Conservation (phyloP, 1,140 invertebrate genomes). For the Diuraphis noxia region DNA sequence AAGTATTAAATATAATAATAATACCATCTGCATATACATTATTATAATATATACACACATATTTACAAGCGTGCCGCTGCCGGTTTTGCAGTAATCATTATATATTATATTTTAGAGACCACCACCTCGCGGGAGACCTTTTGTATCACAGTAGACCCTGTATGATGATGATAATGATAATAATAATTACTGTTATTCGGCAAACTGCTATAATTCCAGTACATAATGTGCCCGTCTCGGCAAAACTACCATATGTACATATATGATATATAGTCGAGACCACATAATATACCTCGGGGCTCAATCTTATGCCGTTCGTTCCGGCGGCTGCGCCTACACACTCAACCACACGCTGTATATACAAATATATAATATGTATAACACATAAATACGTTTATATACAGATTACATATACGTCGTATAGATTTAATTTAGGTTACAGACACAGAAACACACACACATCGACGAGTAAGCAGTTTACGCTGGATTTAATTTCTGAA, state of each 20-base stretch:
- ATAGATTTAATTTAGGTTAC: not conserved
- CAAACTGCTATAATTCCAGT: not conserved
- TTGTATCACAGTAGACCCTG: not conserved
- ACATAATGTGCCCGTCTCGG: not conserved
- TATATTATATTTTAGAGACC: not conserved
- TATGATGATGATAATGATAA: not conserved
- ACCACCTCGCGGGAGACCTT: not conserved
- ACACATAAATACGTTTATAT: not conserved
- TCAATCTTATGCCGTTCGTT: not conserved
- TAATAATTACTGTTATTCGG: not conserved
- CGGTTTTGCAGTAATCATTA: not conserved
- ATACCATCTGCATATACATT: not conserved
- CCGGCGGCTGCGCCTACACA: not conserved
- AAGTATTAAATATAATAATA: slow-evolving; percentile 2
- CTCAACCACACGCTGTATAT: not conserved
- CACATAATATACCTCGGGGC: not conserved
- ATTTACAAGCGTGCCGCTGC: not conserved
- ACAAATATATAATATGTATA: too few relatives aligned
- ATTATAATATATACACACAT: too few relatives aligned
- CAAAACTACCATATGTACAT: not conserved
- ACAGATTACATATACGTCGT: not conserved
- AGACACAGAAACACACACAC: not conserved
- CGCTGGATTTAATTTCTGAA: slow-evolving; percentile 34
- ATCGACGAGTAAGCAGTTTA: slow-evolving; percentile 14
- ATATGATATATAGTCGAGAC: not conserved